Evolutionary conservation across 2,888 invertebrate species (phyloP).

Genomic region (Tetramorium bicarinatum): DNA sequence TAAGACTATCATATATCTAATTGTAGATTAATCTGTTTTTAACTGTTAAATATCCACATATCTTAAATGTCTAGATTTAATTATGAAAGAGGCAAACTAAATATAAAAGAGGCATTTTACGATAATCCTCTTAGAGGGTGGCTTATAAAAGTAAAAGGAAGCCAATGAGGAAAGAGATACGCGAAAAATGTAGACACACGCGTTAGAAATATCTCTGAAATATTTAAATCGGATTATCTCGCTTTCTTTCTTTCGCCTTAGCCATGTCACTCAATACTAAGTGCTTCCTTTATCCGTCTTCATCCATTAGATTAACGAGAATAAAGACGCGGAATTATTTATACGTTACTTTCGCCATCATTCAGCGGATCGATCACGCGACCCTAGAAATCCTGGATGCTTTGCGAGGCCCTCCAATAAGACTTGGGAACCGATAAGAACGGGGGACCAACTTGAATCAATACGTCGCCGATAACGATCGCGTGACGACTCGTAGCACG

Average conservation of each 20-base stretch:
- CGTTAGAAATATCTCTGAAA: slow-evolving; percentile 35
- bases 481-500: slow-evolving; percentile 11
- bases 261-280: slow-evolving; percentile 20
- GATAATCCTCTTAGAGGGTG: slow-evolving; percentile 19
- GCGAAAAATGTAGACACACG: slow-evolving; percentile 17
- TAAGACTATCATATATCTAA: background rate
- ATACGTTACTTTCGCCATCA: slow-evolving; percentile 38
- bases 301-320: slow-evolving; percentile 35
- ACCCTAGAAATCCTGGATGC: slow-evolving; percentile 29
- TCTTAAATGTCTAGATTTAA: slow-evolving; percentile 21
- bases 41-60: background rate
- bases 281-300: slow-evolving; percentile 18
- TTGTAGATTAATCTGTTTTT: background rate
- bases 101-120: slow-evolving; percentile 12
- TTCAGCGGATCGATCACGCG: slow-evolving; percentile 29
- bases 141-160: slow-evolving; percentile 7
- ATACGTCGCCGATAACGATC: slow-evolving; percentile 39
- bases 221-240: slow-evolving; percentile 50
- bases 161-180: background rate
- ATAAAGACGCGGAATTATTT: slow-evolving; percentile 38
- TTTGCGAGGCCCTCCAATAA: background rate
- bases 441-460: slow-evolving; percentile 27
- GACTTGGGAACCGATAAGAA: slow-evolving; percentile 17
- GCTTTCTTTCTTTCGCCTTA: slow-evolving; percentile 9
- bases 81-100: background rate